These are phyloP conservation scores for Gulo gulo DNA, from an alignment of 2,113 vertebrate species.

Conservation along the genomic window DNA sequence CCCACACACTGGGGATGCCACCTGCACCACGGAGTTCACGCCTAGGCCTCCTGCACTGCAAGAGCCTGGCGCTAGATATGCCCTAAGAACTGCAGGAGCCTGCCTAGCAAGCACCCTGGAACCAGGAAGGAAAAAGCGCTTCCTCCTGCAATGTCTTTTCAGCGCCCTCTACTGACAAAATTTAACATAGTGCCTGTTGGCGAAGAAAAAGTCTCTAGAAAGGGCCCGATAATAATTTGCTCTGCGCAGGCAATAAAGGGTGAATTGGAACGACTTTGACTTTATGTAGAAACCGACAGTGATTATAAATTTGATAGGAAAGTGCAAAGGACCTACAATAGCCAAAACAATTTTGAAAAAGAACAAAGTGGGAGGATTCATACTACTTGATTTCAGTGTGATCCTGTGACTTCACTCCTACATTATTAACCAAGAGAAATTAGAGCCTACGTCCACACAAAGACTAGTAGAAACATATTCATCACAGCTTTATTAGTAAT, in stretches of 20 bases:
- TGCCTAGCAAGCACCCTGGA: not conserved
- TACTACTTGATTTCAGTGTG: not conserved
- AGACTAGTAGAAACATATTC: not conserved
- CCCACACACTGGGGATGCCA: not conserved
- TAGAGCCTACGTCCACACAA: not conserved
- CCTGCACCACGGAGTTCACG: not conserved
- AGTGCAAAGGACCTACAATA: not conserved
- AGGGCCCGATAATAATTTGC: not conserved
- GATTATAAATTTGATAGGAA: not conserved
- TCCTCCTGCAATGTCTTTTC: not conserved
- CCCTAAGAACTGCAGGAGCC: not conserved
- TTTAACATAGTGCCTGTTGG: not conserved
- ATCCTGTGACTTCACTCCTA: not conserved
- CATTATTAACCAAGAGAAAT: not conserved
- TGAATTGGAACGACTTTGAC: not conserved
- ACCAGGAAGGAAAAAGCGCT: not conserved
- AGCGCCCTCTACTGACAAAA: constrained; percentile 38
- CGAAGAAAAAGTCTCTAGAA: not conserved
- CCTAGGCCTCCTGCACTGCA: not conserved
- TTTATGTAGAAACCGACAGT: not conserved
- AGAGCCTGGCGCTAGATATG: not conserved
- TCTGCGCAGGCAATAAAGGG: not conserved
- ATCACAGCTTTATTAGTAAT: not conserved
- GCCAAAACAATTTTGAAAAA: not conserved
- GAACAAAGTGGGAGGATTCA: not conserved